phyloP scores from a whole-genome alignment of 2,113 vertebrate genomes.

The Chrysemys picta region DNA sequence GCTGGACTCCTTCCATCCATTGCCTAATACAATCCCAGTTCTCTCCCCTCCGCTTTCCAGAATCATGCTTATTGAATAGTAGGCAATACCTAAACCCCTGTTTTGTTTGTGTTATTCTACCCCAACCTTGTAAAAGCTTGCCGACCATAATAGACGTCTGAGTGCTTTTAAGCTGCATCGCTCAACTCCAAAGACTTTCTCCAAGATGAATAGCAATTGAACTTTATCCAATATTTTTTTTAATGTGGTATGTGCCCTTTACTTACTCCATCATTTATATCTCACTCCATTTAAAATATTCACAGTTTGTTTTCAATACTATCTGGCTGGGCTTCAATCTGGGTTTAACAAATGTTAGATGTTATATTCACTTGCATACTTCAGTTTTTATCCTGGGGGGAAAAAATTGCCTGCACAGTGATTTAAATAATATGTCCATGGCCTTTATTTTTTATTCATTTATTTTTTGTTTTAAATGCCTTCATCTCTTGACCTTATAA shows the following conservation, averaged over 20 bases:
- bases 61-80: constrained; percentile 26
- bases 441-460: constrained; percentile 17
- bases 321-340: constrained; percentile 69
- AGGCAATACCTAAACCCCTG: not conserved
- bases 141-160: not conserved
- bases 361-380: constrained; percentile 55
- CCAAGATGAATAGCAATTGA: constrained; percentile 62
- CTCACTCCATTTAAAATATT: constrained; percentile 75
- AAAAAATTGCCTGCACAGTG: constrained; percentile 15
- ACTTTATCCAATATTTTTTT: constrained; percentile 64
- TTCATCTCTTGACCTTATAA: constrained; percentile 74
- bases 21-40: constrained; percentile 45
- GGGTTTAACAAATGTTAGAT: constrained; percentile 62
- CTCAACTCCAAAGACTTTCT: constrained; percentile 41
- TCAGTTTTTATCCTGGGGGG: constrained; percentile 57
- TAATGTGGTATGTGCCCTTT: constrained; percentile 66
- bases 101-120: not conserved
- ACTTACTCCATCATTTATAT: constrained; percentile 69
- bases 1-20: constrained; percentile 55
- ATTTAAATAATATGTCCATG: constrained; percentile 64
- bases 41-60: constrained; percentile 2
- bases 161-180: constrained; percentile 15
- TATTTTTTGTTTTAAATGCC: constrained; percentile 59
- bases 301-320: constrained; percentile 72
- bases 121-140: not conserved